A percentile compares a stretch with the other conserved stretches of the same genome.
Conservation (phyloP, 2,797 vertebrate genomes). For the Sebastes matsubarae region DNA sequence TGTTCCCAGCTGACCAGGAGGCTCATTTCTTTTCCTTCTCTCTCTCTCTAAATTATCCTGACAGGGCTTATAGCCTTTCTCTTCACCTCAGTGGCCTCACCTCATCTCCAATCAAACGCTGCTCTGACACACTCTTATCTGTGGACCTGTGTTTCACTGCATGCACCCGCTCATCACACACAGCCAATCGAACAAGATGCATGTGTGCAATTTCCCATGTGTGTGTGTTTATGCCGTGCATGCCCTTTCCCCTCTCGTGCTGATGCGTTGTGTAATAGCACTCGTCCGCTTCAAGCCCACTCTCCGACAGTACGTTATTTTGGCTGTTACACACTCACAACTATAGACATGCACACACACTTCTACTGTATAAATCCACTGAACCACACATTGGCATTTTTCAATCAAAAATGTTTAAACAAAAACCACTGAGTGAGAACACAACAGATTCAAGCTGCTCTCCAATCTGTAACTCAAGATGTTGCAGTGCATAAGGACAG, state of each 20-base stretch:
- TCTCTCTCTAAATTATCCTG: constrained; percentile 32
- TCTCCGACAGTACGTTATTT: constrained; percentile 8
- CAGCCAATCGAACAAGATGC: constrained; percentile 2
- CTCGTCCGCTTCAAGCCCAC: background rate
- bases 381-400: background rate
- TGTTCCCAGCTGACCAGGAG: background rate
- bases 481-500: background rate
- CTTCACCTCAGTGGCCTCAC: constrained; percentile 22
- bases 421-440: background rate
- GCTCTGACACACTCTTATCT: constrained; percentile 11
- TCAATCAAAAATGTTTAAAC: background rate
- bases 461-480: background rate
- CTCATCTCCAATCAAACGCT: constrained; percentile 37
- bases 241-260: constrained; percentile 8
- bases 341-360: background rate
- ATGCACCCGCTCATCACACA: background rate
- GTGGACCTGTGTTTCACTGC: background rate
- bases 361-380: background rate
- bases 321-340: constrained; percentile 1
- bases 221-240: background rate
- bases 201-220: background rate
- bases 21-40: background rate
- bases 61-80: constrained; percentile 14
- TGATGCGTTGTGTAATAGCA: constrained; percentile 36
- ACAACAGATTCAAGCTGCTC: background rate